Evolutionary conservation across 2,113 vertebrate species (phyloP).

Genomic region (Pseudonaja textilis): DNA sequence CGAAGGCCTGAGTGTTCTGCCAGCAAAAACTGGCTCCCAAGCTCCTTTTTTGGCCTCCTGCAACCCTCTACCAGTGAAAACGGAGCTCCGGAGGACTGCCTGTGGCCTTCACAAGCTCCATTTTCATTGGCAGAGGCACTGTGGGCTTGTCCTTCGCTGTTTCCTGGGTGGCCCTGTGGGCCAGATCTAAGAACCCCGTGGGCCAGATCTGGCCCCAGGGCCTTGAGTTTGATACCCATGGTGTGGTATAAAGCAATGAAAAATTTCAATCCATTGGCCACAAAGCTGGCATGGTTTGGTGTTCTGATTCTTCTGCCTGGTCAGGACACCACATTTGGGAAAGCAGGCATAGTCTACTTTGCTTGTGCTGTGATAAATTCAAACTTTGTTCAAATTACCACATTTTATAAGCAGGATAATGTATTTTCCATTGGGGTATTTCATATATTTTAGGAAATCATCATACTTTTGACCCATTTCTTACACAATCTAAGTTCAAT

Average conservation of each 20-base stretch:
- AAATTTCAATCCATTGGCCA: background rate
- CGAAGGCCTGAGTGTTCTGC: too few species aligned
- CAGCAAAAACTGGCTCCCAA: too few species aligned
- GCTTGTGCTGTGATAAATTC: conserved; percentile 1
- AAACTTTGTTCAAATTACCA: conserved; percentile 8
- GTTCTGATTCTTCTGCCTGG: background rate
- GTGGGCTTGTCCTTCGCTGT: too few species aligned
- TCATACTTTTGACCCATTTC: background rate
- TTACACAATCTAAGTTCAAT: background rate
- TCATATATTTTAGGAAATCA: conserved; percentile 17
- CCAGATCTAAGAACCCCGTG: too few species aligned
- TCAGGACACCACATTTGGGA: background rate
- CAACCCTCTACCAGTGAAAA: too few species aligned
- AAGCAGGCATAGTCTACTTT: background rate
- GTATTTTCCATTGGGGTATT: background rate
- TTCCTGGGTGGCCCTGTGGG: too few species aligned
- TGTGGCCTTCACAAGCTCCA: too few species aligned
- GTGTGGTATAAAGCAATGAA: background rate
- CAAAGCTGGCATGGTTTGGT: background rate
- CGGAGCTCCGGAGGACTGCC: too few species aligned
- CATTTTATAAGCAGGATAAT: conserved; percentile 2
- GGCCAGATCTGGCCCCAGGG: too few species aligned
- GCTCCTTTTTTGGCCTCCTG: too few species aligned
- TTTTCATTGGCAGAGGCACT: too few species aligned
- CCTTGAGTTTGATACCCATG: too few species aligned